Conservation (phyloP, 2,797 vertebrate species). For the Dermochelys coriacea region DNA sequence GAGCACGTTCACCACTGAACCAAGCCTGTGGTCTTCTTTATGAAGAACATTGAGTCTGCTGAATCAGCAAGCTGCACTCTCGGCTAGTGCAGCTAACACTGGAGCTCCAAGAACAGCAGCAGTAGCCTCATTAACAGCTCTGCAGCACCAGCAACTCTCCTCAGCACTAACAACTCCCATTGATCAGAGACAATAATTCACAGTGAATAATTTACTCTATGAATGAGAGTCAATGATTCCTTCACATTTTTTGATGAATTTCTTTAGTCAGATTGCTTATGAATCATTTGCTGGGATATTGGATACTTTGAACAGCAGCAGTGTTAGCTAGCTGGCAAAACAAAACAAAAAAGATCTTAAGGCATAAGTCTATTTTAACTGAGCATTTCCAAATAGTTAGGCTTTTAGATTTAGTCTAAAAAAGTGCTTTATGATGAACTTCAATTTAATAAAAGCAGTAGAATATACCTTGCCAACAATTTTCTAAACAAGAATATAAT, state of each 20-base stretch:
- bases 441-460: background rate
- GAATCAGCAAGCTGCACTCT: background rate
- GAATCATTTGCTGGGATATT: background rate
- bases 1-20: background rate
- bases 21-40: background rate
- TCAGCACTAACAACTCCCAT: background rate
- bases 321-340: background rate
- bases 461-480: background rate
- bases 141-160: background rate
- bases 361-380: background rate
- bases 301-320: background rate
- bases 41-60: background rate
- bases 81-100: background rate
- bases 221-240: background rate
- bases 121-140: background rate
- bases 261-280: background rate
- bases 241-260: background rate
- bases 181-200: background rate
- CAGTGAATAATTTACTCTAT: background rate
- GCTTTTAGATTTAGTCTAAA: background rate
- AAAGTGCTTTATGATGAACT: background rate
- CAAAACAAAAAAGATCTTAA: background rate
- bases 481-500: background rate
- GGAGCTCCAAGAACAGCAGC: background rate
- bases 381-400: constrained; percentile 9